Base-by-base conservation (phyloP, 2,797 vertebrate genomes). In the Sebastolobus altivelis region DNA sequence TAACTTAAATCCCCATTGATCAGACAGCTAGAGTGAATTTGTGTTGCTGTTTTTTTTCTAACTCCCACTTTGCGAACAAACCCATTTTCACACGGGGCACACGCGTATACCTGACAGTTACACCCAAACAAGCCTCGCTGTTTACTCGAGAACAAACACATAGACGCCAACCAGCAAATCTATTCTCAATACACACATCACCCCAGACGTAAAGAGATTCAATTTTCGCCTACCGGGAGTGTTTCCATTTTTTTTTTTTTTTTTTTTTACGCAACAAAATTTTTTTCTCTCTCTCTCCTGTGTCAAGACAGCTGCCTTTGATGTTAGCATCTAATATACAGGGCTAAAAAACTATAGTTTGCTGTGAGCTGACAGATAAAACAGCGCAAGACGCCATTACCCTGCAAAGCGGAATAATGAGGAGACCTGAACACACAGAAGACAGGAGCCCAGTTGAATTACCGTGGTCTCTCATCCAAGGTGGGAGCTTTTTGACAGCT, bases 181-280 rank as follows among this genome's bases (percentile, higher is more conserved):
- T 94, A 95, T 95, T 95, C 94, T 95, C 94, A 95, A 95, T 95
- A 93, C 94, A 95, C 94, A 95, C 94, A 95, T 95, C 94, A 95
- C 94, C 93, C 92, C 92, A 95, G 94, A 94, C 92, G 92, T 94
- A 95, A 95, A 95, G 94, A 95, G 92, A 94, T 95, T 95, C 93
- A 93, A 95, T 95, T 95, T 94, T 95, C 93, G 92, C 95, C 95
- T 95, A 94, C 93, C 92, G 93, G 93, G 94, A 95, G 94, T 94
- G 93, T 94, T 94, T 94, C 91, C 90, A 87, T 91, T 93, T 94
- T 94, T 55, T 55, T 55, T 55, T 25, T 91, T 91, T 94, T 94
- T 55, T 55, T 55, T 93, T 94, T 93, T 94, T 92, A 93, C 88
- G 92, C 93, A 94, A 95, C 93, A 90, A 54, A 25, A 79, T 88